Base-by-base conservation (phyloP, 1,140 invertebrate genomes). In the Carposina sasakii region DNA sequence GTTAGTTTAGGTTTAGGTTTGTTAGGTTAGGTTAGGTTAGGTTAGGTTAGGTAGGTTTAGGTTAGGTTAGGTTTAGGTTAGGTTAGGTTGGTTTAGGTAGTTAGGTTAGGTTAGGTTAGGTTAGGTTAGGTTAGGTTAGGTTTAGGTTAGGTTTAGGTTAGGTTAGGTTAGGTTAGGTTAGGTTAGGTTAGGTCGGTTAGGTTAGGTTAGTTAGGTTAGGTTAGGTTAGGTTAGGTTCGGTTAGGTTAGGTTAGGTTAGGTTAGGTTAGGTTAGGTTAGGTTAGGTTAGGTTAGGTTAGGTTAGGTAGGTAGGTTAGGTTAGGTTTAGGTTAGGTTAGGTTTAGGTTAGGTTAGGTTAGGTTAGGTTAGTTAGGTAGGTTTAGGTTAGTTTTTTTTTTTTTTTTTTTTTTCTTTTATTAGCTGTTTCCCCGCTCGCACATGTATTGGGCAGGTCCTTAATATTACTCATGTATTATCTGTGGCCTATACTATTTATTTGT, bases 361-460 rank as follows among this genome's bases (percentile, higher is more conserved):
- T 44, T 44, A 33, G 42, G 59, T 58, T 51, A 62, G 63, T 66
- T 66, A 60, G 42, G 42, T 44, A 30, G 31, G 42, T 24, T 44
- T 44, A 33, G 42, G 42, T 44, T 48, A 33, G 31, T 10, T 33
- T 33, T n/a, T n/a, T n/a, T n/a, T n/a, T n/a, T n/a, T n/a, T n/a
- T n/a, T n/a, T n/a, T n/a, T n/a, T n/a, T n/a, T n/a, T n/a, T n/a
- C n/a, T n/a, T n/a, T n/a, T n/a, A n/a, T n/a, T n/a, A n/a, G n/a
- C n/a, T n/a, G n/a, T n/a, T n/a, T n/a, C n/a, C n/a, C n/a, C n/a
- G n/a, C n/a, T n/a, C n/a, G n/a, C n/a, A n/a, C n/a, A n/a, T n/a
- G n/a, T n/a, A n/a, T n/a, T n/a, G n/a, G n/a, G n/a, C n/a, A n/a
- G n/a, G n/a, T n/a, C n/a, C n/a, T n/a, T n/a, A n/a, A n/a, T n/a